These are phyloP conservation scores for Siniperca undulata DNA, from an alignment of 2,797 vertebrate species.

Conservation along the genomic window DNA sequence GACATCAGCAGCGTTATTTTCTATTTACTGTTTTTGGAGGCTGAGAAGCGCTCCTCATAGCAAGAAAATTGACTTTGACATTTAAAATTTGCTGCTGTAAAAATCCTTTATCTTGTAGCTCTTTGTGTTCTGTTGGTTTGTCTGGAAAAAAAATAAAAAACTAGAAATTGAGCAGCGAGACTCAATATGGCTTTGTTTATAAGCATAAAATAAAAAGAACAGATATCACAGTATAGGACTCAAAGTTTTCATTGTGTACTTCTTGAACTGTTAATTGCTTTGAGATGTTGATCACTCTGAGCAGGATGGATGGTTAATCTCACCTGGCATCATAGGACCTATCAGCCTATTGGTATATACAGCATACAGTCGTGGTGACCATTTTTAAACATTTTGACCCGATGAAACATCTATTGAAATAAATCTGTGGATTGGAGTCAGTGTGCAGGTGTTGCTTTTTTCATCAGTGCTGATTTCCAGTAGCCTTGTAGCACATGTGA, in stretches of 20 bases:
- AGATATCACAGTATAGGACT: too few species aligned
- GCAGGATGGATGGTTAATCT: neutral
- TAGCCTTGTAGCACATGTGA: neutral
- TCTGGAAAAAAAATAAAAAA: neutral
- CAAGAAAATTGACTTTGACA: neutral
- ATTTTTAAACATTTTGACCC: neutral
- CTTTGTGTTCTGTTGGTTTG: neutral
- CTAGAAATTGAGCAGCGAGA: neutral
- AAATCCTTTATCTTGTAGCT: neutral
- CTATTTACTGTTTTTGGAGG: too few species aligned
- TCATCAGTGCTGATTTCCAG: neutral
- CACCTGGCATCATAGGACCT: neutral
- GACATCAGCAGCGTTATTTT: too few species aligned
- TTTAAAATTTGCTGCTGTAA: neutral
- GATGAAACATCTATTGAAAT: too few species aligned
- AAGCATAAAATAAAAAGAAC: neutral
- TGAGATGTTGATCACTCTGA: neutral
- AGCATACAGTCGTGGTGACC: neutral
- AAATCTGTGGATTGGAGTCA: too few species aligned
- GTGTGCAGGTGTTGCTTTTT: too few species aligned
- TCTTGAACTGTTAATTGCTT: too few species aligned
- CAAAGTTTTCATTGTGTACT: too few species aligned
- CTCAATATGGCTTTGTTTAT: neutral
- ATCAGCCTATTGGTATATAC: neutral
- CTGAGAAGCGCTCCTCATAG: too few species aligned